phyloP scores from a whole-genome alignment of 2,888 invertebrate species.

The Phyllotreta cruciferae region DNA sequence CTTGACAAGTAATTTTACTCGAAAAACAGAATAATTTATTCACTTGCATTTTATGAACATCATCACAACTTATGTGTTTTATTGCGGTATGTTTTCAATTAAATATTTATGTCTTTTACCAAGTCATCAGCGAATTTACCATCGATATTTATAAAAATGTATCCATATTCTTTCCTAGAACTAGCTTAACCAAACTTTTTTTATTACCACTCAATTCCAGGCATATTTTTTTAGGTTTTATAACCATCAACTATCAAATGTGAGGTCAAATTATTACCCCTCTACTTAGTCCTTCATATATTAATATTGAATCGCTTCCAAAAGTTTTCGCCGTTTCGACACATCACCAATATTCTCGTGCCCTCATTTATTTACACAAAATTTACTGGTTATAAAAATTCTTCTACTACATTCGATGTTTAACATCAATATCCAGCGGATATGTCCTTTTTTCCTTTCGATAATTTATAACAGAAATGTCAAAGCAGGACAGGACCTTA shows the following conservation, averaged over 20 bases:
- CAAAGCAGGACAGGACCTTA: constrained; percentile 8
- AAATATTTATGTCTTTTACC: no score
- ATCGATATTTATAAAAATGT: neutral
- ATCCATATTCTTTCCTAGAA: no score
- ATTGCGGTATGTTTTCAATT: no score
- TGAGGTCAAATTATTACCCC: no score
- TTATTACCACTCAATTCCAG: no score
- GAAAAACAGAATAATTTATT: constrained; percentile 24
- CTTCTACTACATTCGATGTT: constrained; percentile 40
- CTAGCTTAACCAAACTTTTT: no score
- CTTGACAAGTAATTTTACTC: constrained; percentile 18
- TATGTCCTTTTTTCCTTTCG: constrained; percentile 27
- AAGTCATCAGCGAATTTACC: neutral
- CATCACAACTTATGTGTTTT: neutral
- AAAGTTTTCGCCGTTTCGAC: neutral
- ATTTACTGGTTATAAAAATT: constrained; percentile 41
- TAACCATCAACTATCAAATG: no score
- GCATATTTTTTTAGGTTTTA: no score
- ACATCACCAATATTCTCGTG: neutral
- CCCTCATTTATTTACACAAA: constrained; percentile 23
- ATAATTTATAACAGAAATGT: constrained; percentile 16
- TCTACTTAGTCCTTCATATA: no score
- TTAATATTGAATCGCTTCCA: neutral
- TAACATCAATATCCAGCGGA: constrained; percentile 46
- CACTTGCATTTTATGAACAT: constrained; percentile 18